Conservation (phyloP, 2,113 vertebrate genomes). For the Cnemophilus loriae region DNA sequence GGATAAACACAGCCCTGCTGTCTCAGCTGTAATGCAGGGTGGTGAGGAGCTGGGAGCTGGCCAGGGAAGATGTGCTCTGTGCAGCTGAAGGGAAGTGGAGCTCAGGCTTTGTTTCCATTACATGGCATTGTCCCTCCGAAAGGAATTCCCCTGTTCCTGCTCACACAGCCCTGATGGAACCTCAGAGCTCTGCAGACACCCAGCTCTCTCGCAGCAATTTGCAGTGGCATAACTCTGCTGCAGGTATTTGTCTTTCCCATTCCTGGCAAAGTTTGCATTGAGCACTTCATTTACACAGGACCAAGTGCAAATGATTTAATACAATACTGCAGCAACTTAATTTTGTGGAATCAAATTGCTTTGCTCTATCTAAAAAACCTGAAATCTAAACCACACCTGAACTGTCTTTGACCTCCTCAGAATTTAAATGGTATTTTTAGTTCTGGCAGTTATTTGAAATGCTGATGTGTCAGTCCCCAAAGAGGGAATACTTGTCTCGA, state of each 20-base stretch:
- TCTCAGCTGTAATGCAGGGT: too few relatives aligned
- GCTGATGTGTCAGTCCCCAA: slow-evolving; percentile 33
- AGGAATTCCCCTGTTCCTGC: too few relatives aligned
- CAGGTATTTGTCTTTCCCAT: background rate
- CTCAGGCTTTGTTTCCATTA: fast-evolving
- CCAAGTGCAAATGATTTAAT: background rate
- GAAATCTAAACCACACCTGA: slow-evolving; percentile 16
- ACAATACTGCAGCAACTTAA: background rate
- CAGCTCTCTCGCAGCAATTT: too few relatives aligned
- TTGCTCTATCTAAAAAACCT: background rate
- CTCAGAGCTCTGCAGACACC: background rate
- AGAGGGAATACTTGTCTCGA: slow-evolving; percentile 57
- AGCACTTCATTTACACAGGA: background rate
- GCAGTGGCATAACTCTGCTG: fast-evolving
- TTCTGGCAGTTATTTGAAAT: slow-evolving; percentile 22
- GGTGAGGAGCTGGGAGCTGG: background rate
- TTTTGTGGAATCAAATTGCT: background rate
- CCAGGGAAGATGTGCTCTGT: background rate
- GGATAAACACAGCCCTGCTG: background rate
- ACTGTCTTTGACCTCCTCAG: background rate
- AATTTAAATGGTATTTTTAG: slow-evolving; percentile 25
- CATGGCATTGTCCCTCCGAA: background rate
- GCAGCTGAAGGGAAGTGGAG: background rate
- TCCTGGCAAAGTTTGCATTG: background rate
- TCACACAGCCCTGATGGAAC: background rate